Conservation (phyloP, 1,140 invertebrate genomes). For the Anthonomus grandis region DNA sequence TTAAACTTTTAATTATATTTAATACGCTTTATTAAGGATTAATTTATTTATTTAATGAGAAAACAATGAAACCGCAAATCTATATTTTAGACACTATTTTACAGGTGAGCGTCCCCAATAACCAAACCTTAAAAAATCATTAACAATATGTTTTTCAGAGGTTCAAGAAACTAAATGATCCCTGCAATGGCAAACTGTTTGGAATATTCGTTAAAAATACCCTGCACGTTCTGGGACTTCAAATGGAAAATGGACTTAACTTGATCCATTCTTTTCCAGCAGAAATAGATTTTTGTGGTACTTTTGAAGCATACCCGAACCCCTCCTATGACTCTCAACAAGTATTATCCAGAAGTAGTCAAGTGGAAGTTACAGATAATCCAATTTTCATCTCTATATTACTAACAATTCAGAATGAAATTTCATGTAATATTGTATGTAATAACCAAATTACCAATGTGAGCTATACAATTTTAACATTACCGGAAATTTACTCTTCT, state of each 20-base stretch:
- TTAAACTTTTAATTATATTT: too few species aligned
- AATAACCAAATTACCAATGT: constrained; percentile 67
- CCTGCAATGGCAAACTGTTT: constrained; percentile 65
- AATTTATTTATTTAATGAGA: too few species aligned
- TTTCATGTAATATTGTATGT: constrained; percentile 64
- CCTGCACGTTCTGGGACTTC: constrained; percentile 63
- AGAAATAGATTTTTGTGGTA: constrained; percentile 71
- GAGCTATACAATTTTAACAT: constrained; percentile 45
- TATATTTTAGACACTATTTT: constrained; percentile 15
- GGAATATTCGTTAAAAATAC: constrained; percentile 70
- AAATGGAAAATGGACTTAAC: constrained; percentile 56
- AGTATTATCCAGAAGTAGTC: constrained; percentile 48
- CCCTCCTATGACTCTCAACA: constrained; percentile 25
- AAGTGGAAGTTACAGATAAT: constrained; percentile 74
- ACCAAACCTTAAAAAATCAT: not conserved
- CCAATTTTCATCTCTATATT: constrained; percentile 63
- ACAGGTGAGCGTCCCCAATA: constrained; percentile 7
- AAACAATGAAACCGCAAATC: constrained; percentile 19
- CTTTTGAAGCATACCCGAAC: constrained; percentile 27
- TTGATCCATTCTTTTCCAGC: constrained; percentile 59
- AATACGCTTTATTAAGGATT: too few species aligned
- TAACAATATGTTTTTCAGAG: constrained; percentile 51
- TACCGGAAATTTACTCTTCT: constrained; percentile 60
- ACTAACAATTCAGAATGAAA: constrained; percentile 49
- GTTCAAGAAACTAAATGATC: constrained; percentile 54